Evolutionary conservation across 2,888 invertebrate genomes (phyloP).

Genomic region (Noctua janthe): DNA sequence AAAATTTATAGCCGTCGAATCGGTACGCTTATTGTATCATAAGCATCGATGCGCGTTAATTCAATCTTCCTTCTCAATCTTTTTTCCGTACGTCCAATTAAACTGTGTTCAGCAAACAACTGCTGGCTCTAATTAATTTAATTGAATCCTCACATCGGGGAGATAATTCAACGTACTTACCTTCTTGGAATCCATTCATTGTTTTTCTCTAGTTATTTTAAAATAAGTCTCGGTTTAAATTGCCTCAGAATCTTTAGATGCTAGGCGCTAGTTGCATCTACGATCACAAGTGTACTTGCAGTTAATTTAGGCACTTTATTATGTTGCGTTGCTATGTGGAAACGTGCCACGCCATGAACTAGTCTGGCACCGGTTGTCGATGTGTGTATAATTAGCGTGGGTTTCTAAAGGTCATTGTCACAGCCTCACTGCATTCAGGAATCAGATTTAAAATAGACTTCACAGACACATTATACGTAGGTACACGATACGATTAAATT

Average conservation of each 20-base stretch:
- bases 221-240: conserved; percentile 15
- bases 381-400: conserved; percentile 89
- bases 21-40: conserved; percentile 82
- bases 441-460: conserved; percentile 81
- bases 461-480: conserved; percentile 67
- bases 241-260: conserved; percentile 14
- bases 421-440: conserved; percentile 80
- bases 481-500: conserved; percentile 15
- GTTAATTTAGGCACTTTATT: conserved; percentile 71
- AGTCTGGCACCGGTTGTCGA: conserved; percentile 81
- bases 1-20: conserved; percentile 80
- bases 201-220: conserved; percentile 21
- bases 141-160: conserved; percentile 45
- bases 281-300: conserved; percentile 57
- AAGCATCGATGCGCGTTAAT: conserved; percentile 79
- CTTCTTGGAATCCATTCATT: conserved; percentile 23
- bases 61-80: conserved; percentile 74
- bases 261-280: conserved; percentile 35
- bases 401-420: conserved; percentile 89
- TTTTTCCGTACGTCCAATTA: conserved; percentile 69
- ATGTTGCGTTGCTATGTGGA: conserved; percentile 71
- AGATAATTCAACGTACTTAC: conserved; percentile 45
- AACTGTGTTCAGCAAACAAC: conserved; percentile 65
- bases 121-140: conserved; percentile 58
- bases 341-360: conserved; percentile 79